Base-by-base conservation (phyloP, 2,113 vertebrate genomes). In the Cyrtonyx montezumae region DNA sequence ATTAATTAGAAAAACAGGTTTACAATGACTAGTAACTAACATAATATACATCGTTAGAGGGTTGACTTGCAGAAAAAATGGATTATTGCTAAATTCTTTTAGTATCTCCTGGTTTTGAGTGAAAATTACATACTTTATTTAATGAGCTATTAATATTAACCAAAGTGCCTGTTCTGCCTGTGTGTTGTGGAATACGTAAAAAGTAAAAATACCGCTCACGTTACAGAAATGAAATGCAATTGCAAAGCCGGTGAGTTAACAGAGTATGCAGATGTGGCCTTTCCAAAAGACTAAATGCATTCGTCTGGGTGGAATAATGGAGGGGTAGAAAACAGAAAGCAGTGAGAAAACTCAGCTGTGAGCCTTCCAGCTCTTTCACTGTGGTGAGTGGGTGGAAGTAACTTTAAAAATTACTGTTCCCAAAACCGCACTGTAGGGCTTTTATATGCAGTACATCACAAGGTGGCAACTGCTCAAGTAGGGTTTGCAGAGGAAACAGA, bases 141-240 rank as follows among this genome's bases (percentile, higher is more conserved):
- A 97, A 98, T 96, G 90, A 97, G 88, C 94, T 97, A 95, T 97
- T 97, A 98, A 97, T 98, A 98, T 97, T 97, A 97, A 97, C 74
- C 85, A 88, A 96, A 95, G 53, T 94, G 58, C 56, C 94, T 87
- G 84, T 95, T 96, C 70, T 79, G 34, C 89, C 78, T 51, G 30
- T 51, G 59, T 93, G 68, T 87, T 83, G 48, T 94, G 70, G 77
- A 95, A 95, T 97, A 91, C 68, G 65, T 91, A 91, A 86, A 63
- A 87, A 71, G 28, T 91, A 58, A 88, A 93, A 93, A 48, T 65
- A 62, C 75, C 74, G 15, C 76, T 78, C 4, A 4, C 78, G 55
- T 43, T 66, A 66, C 42, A 18, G 82, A 88, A 94, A 88, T 94
- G 53, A 94, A 94, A 95, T 66, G 73, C 46, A 58, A 42, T 84